Evolutionary conservation across 2,797 vertebrate species (phyloP).

Genomic region (Tenualosa thibaudeaui): DNA sequence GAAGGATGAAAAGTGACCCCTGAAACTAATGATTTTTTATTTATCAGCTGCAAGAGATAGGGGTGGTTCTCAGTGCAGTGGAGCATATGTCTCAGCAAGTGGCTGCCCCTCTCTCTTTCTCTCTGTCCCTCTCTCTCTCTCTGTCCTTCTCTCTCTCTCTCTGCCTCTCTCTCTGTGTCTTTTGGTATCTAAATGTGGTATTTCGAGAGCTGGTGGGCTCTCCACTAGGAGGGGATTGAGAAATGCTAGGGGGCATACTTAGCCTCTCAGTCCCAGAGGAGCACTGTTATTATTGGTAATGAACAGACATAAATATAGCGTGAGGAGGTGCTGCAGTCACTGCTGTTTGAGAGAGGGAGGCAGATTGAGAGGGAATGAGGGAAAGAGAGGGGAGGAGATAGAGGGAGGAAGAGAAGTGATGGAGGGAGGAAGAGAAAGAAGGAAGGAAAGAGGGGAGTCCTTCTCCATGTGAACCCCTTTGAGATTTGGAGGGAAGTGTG

Average conservation of each 20-base stretch:
- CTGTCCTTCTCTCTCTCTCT: too few relatives aligned
- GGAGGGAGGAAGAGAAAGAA: conserved; percentile 28
- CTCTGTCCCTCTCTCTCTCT: too few relatives aligned
- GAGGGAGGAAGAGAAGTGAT: conserved; percentile 40
- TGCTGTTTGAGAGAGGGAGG: conserved; percentile 48
- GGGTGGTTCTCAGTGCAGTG: neutral
- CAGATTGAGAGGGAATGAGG: conserved; percentile 43
- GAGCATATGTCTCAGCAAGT: neutral
- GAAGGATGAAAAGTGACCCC: neutral
- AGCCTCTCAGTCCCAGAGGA: conserved; percentile 75
- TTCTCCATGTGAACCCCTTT: conserved; percentile 49
- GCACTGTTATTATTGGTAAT: conserved; percentile 80
- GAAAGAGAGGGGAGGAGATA: conserved; percentile 42
- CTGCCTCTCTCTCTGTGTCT: neutral
- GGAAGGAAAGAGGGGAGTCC: conserved; percentile 44
- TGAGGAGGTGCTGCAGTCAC: conserved; percentile 60
- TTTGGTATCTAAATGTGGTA: conserved; percentile 8
- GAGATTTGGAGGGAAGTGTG: conserved; percentile 47
- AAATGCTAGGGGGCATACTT: conserved; percentile 77
- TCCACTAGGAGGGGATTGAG: conserved; percentile 55
- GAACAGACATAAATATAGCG: conserved; percentile 76
- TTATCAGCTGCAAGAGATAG: conserved; percentile 52
- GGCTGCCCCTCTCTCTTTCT: neutral
- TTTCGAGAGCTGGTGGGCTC: conserved; percentile 43
- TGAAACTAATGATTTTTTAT: conserved; percentile 46